phyloP scores from a whole-genome alignment of 2,888 invertebrate genomes.

The Uloborus plumipes region DNA sequence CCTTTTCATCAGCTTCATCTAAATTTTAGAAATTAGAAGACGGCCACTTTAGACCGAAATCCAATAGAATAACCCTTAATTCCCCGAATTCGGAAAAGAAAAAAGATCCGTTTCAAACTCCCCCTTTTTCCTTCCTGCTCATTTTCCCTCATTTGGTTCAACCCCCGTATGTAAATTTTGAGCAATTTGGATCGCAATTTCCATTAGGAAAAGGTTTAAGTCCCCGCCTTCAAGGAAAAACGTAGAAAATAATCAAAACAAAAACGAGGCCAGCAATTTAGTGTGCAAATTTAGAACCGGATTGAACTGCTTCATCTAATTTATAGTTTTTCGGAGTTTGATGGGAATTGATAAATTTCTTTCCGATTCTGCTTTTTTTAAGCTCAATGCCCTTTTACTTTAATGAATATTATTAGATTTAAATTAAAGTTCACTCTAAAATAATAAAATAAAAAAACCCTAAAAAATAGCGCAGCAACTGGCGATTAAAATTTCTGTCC shows the following conservation, averaged over 20 bases:
- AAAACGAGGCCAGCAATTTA: constrained; percentile 6
- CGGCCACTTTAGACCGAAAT: constrained; percentile 12
- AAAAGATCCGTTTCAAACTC: constrained; percentile 5
- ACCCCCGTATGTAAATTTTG: constrained; percentile 34
- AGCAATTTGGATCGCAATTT: constrained; percentile 7
- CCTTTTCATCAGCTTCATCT: too few species aligned
- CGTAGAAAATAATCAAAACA: too few species aligned
- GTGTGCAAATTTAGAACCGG: constrained; percentile 35
- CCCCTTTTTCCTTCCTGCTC: constrained; percentile 16
- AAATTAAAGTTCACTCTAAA: too few species aligned
- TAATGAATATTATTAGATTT: too few species aligned
- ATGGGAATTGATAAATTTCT: too few species aligned
- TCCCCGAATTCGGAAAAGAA: constrained; percentile 22
- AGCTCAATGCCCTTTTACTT: too few species aligned
- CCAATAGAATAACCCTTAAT: constrained; percentile 50
- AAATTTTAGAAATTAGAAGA: too few species aligned
- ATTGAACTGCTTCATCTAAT: constrained; percentile 25
- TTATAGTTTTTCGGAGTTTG: neutral
- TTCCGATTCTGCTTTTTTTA: too few species aligned
- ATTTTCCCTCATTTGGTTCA: constrained; percentile 28
- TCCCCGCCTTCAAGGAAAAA: neutral
- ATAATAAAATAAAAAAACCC: too few species aligned
- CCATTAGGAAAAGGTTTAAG: constrained; percentile 32
- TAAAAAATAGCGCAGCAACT: too few species aligned
- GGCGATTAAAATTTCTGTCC: too few species aligned